phyloP scores from a whole-genome alignment of 2,113 vertebrate genomes.

The Dipodomys stephensi region DNA sequence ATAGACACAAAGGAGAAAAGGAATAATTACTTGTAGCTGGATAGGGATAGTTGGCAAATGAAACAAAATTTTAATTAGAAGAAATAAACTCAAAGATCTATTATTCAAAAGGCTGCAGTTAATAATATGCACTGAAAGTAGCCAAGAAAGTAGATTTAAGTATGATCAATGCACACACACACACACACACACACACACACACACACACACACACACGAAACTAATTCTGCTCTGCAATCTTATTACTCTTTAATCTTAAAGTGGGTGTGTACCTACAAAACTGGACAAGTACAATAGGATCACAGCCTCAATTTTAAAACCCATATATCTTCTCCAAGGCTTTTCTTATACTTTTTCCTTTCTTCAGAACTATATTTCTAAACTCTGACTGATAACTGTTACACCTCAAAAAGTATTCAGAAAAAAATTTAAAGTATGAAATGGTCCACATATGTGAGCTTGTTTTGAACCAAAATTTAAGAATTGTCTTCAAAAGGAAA shows the following conservation, averaged over 20 bases:
- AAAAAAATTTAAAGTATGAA: neutral
- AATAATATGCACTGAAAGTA: neutral
- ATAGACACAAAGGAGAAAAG: neutral
- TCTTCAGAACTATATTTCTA: neutral
- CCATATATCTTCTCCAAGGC: neutral
- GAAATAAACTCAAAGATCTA: neutral
- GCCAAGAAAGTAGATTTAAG: neutral
- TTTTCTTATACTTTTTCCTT: neutral
- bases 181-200: neutral
- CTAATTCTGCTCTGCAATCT: neutral
- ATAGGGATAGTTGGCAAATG: neutral
- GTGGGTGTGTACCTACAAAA: neutral
- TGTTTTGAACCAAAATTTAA: slow-evolving; percentile 20
- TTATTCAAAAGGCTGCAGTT: neutral
- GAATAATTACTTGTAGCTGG: neutral
- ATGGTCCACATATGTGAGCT: neutral
- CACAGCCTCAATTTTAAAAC: neutral
- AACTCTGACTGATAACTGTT: neutral
- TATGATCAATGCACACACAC: neutral
- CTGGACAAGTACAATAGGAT: neutral
- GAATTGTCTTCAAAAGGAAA: neutral
- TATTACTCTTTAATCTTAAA: neutral
- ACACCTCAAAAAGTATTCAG: neutral
- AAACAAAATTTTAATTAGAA: neutral
- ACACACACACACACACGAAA: too few relatives aligned